Conservation (phyloP, 1,140 invertebrate genomes). For the Heliothis subflexa region DNA sequence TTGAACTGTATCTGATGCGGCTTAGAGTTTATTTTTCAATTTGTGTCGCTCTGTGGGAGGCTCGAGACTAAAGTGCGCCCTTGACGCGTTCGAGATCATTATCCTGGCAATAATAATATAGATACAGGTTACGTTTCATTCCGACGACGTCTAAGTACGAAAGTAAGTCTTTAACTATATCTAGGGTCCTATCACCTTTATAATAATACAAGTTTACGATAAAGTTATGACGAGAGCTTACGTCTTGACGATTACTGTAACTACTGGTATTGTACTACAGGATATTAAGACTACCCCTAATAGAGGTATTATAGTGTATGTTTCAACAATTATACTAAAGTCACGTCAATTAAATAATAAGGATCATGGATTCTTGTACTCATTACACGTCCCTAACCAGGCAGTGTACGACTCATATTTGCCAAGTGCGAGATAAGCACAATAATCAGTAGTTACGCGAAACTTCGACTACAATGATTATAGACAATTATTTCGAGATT, state of each 20-base stretch:
- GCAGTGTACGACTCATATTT: too few species aligned
- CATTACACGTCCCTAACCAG: too few species aligned
- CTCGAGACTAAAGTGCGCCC: constrained; percentile 9
- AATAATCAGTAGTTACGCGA: too few species aligned
- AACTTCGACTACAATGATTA: neutral
- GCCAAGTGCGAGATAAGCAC: too few species aligned
- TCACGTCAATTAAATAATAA: neutral
- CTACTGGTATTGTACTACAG: too few species aligned
- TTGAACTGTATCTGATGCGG: neutral
- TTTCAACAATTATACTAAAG: neutral
- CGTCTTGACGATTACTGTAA: too few species aligned
- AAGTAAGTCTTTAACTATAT: neutral
- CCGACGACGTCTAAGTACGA: neutral
- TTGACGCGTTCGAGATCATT: constrained; percentile 4
- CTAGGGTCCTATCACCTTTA: neutral
- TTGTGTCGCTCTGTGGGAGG: neutral
- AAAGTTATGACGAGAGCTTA: neutral
- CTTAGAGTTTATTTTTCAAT: neutral
- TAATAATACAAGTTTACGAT: neutral
- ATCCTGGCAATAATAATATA: constrained; percentile 6
- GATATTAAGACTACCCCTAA: too few species aligned
- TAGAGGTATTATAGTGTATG: too few species aligned
- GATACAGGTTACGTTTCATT: constrained; percentile 11
- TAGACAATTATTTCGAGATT: neutral
- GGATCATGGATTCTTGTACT: too few species aligned